Evolutionary conservation across 1,140 invertebrate genomes (phyloP).

Genomic region (Thaumatotibia leucotreta): DNA sequence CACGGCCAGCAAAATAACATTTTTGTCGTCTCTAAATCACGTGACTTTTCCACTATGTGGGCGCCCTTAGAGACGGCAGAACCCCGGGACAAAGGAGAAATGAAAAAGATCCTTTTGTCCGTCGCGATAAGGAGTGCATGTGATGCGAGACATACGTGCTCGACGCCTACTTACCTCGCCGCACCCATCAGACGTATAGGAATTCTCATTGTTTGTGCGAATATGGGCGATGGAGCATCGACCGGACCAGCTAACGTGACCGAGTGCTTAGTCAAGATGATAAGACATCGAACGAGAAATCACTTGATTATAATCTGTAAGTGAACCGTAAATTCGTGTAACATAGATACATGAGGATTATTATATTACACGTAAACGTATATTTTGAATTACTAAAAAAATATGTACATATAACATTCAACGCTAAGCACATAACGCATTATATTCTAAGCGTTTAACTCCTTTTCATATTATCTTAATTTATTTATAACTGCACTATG

Average conservation of each 20-base stretch:
- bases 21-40: conserved; percentile 72
- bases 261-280: too few relatives aligned
- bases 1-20: conserved; percentile 66
- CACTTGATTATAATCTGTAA: too few relatives aligned
- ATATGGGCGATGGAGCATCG: background rate
- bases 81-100: conserved; percentile 57
- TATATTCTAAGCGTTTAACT: too few relatives aligned
- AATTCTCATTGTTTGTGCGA: background rate
- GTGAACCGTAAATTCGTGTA: too few relatives aligned
- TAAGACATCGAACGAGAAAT: too few relatives aligned
- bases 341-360: too few relatives aligned
- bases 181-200: background rate
- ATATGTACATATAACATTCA: too few relatives aligned
- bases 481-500: too few relatives aligned
- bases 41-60: conserved; percentile 63
- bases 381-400: too few relatives aligned
- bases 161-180: background rate
- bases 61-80: conserved; percentile 60
- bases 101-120: conserved; percentile 68
- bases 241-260: background rate
- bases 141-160: conserved; percentile 25
- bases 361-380: too few relatives aligned
- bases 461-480: too few relatives aligned
- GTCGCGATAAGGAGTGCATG: conserved; percentile 61
- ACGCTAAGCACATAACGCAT: too few relatives aligned